phyloP scores from a whole-genome alignment of 2,888 invertebrate species.

The Chirona hameri region DNA sequence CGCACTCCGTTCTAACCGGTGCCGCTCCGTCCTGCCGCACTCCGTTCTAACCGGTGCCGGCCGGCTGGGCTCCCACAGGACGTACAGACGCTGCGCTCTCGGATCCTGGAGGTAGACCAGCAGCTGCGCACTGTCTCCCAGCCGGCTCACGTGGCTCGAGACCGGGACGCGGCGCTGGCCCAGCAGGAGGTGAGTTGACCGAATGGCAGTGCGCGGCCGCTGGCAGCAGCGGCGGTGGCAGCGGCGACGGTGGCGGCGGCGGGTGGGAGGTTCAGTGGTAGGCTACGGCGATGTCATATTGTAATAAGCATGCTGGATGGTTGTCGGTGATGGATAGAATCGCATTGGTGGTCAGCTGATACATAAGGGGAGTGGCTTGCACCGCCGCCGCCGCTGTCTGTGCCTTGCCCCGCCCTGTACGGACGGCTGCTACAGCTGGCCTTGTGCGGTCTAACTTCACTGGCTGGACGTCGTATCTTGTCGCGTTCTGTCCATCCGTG shows the following conservation, averaged over 20 bases:
- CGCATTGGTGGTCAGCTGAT: too few relatives aligned
- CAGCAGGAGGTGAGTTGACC: conserved; percentile 78
- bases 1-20: too few relatives aligned
- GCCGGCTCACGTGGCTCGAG: conserved; percentile 76
- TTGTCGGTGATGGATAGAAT: too few relatives aligned
- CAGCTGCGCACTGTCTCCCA: conserved; percentile 76
- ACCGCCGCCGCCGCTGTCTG: neutral
- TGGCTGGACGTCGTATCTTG: too few relatives aligned
- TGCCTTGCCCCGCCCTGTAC: neutral
- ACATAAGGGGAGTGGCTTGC: neutral
- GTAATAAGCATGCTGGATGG: too few relatives aligned
- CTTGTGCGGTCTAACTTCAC: too few relatives aligned
- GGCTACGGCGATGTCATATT: too few relatives aligned
- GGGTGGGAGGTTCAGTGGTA: too few relatives aligned
- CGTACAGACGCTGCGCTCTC: conserved; percentile 75
- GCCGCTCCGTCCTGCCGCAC: too few relatives aligned
- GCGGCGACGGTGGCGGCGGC: neutral
- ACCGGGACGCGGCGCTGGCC: conserved; percentile 72
- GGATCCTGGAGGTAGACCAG: conserved; percentile 82
- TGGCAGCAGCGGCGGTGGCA: neutral
- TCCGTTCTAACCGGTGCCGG: neutral
- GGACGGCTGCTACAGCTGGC: neutral
- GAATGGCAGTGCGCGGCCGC: neutral
- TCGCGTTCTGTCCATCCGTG: too few relatives aligned
- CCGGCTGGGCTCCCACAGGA: conserved; percentile 53